phyloP scores from a whole-genome alignment of 2,888 invertebrate genomes.

The Aplocera efformata region DNA sequence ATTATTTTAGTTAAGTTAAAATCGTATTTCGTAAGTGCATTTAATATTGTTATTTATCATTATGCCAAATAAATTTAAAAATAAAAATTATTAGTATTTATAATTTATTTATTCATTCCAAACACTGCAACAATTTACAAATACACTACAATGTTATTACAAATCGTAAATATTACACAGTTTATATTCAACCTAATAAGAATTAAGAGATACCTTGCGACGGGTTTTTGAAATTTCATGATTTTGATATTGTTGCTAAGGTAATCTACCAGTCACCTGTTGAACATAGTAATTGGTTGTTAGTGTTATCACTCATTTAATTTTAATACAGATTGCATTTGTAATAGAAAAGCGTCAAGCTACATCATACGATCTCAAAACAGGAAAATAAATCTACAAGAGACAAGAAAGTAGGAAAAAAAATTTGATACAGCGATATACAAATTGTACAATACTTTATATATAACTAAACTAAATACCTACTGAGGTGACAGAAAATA shows the following conservation, averaged over 20 bases:
- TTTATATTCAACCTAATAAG: no score
- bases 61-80: conserved; percentile 38
- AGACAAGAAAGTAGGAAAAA: conserved; percentile 2
- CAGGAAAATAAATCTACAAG: conserved; percentile 1
- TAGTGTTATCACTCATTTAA: no score
- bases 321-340: no score
- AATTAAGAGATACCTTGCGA: no score
- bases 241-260: no score
- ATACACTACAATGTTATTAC: conserved; percentile 1
- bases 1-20: conserved; percentile 8
- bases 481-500: conserved; percentile 6
- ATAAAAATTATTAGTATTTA: conserved; percentile 24
- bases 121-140: conserved; percentile 30
- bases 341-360: no score
- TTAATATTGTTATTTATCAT: conserved; percentile 42
- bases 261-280: no score
- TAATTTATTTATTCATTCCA: conserved; percentile 30
- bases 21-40: conserved; percentile 33
- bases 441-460: conserved; percentile 1
- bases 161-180: no score
- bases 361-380: no score
- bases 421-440: conserved; percentile 9
- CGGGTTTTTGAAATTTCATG: no score
- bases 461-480: background rate
- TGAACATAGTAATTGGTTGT: no score